Conservation (phyloP, 2,797 vertebrate genomes). For the Enteromius radiatus region DNA sequence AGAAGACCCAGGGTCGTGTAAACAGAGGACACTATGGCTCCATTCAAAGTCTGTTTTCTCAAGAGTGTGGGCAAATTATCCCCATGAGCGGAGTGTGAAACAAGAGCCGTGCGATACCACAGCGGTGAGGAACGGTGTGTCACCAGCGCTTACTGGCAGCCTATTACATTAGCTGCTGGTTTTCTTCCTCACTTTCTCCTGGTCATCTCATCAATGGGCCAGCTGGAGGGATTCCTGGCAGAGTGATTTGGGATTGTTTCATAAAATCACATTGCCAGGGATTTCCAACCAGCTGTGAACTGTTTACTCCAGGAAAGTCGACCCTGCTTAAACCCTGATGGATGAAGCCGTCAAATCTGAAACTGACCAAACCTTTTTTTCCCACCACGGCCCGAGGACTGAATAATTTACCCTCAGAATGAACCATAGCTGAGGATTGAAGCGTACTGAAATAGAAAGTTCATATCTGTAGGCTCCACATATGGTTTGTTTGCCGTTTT, state of each 20-base stretch:
- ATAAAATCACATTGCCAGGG: conserved; percentile 91
- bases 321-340: conserved; percentile 26
- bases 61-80: conserved; percentile 70
- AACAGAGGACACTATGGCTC: conserved; percentile 56
- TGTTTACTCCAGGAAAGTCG: conserved; percentile 53
- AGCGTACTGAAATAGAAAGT: conserved; percentile 1
- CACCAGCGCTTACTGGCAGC: conserved; percentile 29
- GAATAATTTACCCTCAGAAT: conserved; percentile 5
- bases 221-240: conserved; percentile 88
- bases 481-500: conserved; percentile 39
- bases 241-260: conserved; percentile 86
- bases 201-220: conserved; percentile 65
- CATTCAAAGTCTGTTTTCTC: conserved; percentile 62
- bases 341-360: conserved; percentile 18
- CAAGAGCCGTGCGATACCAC: conserved; percentile 42
- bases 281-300: conserved; percentile 85
- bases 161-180: conserved; percentile 48
- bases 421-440: conserved; percentile 24
- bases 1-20: conserved; percentile 51
- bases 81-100: conserved; percentile 69
- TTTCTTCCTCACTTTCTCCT: conserved; percentile 32
- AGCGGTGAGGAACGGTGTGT: conserved; percentile 26
- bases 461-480: conserved; percentile 41
- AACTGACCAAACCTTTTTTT: not conserved
- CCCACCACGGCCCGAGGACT: not conserved